Base-by-base conservation (phyloP, 2,113 vertebrate species). In the Emydocephalus ijimae region DNA sequence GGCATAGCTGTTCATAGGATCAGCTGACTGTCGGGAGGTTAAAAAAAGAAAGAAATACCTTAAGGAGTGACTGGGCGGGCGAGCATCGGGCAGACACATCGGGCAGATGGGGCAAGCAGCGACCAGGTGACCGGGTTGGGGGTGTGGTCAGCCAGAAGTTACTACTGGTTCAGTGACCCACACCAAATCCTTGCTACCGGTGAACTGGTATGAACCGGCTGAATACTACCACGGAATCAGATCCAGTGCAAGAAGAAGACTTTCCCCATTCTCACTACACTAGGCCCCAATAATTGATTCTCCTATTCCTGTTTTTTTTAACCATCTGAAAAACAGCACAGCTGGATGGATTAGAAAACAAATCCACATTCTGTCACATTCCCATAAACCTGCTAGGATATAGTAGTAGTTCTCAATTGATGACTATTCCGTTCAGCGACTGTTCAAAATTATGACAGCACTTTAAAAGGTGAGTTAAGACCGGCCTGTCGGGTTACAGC, bases 231-330 rank as follows among this genome's bases (percentile, higher is more conserved):
- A 50, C 8, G 9, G 48, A 50, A 50, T 50, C 48, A 61, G 52
- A 43, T 23, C 50, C 90, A 0, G 0, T 1, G 56, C n/a, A 87
- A 6, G 0, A 5, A 92, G 89, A 4, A 64, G 0, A 0, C 14
- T 18, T 45, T 50, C 24, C 26, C 14, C 29, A 85, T 39, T 85
- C 14, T 26, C 61, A 64, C 10, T 9, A 10, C 6, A 24, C 26
- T 59, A 55, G 26, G 85, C 9, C 43, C 29, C 64, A 89, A 1
- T 39, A 59, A 87, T 34, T 24, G 54, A 56, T 39, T 11, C 54
- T 45, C 15, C 23, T n/a, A 69, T 74, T 26, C 55, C 0, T 14
- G 8, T 11, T 48, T 23, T 34, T 2, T 34, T 2, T 52, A 10
- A 55, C 45, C 12, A n/a, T 48, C 48, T 91, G 26, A 43, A 90